These are phyloP conservation scores for Lasioglossum figueresi DNA, from an alignment of 2,888 invertebrate genomes.

Conservation along the genomic window DNA sequence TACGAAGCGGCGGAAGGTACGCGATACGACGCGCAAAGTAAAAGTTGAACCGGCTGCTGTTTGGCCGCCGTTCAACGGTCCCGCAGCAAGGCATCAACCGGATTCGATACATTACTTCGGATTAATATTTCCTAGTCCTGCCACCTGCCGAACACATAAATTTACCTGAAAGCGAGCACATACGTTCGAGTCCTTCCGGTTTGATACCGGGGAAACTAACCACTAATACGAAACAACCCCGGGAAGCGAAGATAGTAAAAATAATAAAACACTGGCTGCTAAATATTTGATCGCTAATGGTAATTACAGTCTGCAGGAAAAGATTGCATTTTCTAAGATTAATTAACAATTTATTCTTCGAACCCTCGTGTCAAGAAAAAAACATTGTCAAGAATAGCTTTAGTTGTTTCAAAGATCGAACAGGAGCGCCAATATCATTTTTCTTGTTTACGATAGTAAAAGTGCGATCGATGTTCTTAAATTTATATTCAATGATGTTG, in stretches of 20 bases:
- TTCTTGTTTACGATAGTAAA: no score
- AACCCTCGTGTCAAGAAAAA: no score
- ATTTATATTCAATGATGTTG: no score
- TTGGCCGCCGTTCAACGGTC: conserved; percentile 75
- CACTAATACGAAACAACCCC: neutral
- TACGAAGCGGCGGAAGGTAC: conserved; percentile 54
- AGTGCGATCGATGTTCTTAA: no score
- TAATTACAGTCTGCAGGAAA: neutral
- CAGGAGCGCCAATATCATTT: no score
- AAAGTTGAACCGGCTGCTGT: conserved; percentile 69
- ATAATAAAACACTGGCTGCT: neutral
- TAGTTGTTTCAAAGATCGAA: no score
- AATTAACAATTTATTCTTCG: no score
- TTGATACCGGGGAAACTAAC: no score
- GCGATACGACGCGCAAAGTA: conserved; percentile 41
- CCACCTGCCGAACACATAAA: conserved; percentile 15
- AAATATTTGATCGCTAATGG: neutral
- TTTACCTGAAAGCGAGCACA: neutral
- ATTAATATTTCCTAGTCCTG: conserved; percentile 51
- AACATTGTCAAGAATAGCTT: no score
- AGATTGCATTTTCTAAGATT: neutral
- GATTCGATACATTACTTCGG: conserved; percentile 47
- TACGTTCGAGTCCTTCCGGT: neutral
- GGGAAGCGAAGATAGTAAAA: neutral
- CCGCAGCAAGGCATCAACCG: conserved; percentile 51